A percentile compares a stretch with the other conserved stretches of the same genome.
Evolutionary conservation across 2,888 invertebrate genomes (phyloP).

Genomic region (Trichopoda pennipes): DNA sequence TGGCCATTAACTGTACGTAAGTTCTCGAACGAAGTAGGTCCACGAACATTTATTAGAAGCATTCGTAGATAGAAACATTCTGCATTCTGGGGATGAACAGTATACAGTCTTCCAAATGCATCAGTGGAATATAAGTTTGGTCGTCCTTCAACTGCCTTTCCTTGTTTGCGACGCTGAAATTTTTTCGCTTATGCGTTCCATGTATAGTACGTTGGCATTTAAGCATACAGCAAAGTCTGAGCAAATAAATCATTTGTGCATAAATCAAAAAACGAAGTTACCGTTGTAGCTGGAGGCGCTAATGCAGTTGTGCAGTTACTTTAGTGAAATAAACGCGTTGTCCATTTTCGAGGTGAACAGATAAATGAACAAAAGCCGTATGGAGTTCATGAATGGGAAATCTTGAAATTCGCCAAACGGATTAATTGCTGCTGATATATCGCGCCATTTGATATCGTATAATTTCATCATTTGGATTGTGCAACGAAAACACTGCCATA

Average conservation of each 20-base stretch:
- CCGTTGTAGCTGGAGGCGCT: conserved; percentile 3
- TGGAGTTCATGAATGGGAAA: conserved; percentile 4
- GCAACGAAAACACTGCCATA: not conserved
- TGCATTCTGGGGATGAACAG: conserved; percentile 17
- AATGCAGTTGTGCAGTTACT: not conserved
- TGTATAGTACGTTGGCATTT: conserved; percentile 4
- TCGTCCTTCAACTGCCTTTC: conserved; percentile 10
- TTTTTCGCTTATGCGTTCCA: conserved; percentile 1
- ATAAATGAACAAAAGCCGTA: conserved; percentile 14
- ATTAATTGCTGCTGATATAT: conserved; percentile 10
- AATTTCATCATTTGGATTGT: not conserved
- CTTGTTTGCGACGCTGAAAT: conserved; percentile 6
- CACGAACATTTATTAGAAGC: conserved; percentile 36
- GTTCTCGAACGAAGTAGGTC: no score
- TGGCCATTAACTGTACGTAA: no score
- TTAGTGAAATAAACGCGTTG: conserved; percentile 14
- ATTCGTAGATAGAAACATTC: conserved; percentile 44
- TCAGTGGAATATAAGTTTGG: conserved; percentile 20
- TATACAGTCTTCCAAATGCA: not conserved
- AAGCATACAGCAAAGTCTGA: conserved; percentile 1
- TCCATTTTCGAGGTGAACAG: conserved; percentile 12
- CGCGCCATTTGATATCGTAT: not conserved
- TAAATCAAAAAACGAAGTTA: not conserved
- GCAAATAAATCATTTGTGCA: conserved; percentile 8
- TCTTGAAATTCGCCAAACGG: not conserved